Evolutionary conservation across 53 echinoderm and acorn worm genomes (phyloP).

Genomic region (Holothuria leucospilota): DNA sequence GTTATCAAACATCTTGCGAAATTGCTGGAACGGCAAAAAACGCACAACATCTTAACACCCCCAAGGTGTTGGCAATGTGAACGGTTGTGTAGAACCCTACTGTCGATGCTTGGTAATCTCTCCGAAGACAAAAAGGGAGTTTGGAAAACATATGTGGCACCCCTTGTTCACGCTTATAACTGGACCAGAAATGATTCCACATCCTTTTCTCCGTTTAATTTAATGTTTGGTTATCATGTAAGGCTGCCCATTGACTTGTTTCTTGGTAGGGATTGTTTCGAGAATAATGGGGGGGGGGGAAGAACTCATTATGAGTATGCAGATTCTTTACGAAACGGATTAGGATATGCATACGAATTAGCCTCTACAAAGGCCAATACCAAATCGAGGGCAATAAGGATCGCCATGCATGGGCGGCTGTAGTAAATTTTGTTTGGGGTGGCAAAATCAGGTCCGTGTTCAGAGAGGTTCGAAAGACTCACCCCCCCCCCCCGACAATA

Average conservation of each 20-base stretch:
- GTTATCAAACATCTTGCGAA: conserved; percentile 40
- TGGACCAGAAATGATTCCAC: conserved; percentile 62
- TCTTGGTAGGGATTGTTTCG: neutral
- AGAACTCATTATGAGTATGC: neutral
- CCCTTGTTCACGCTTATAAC: conserved; percentile 77
- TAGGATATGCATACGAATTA: conserved; percentile 41
- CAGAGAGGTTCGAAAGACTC: too few relatives aligned
- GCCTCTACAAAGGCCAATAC: conserved; percentile 3
- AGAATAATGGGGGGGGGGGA: too few relatives aligned
- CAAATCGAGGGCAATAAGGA: neutral
- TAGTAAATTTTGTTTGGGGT: too few relatives aligned
- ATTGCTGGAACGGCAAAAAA: conserved; percentile 37
- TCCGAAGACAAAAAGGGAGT: conserved; percentile 42
- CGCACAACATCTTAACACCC: conserved; percentile 65
- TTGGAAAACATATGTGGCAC: too few relatives aligned
- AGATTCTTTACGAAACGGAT: neutral
- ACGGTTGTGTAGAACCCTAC: conserved; percentile 62
- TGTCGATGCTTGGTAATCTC: conserved; percentile 57
- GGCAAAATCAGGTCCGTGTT: too few relatives aligned
- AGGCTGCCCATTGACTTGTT: conserved; percentile 61
- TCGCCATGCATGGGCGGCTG: too few relatives aligned
- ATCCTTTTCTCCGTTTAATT: conserved; percentile 56
- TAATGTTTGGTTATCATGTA: conserved; percentile 69
- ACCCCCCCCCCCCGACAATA: too few relatives aligned
- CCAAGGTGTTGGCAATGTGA: conserved; percentile 58